Evolutionary conservation across 64 coral and sea anemone genomes (phyloP).

Genomic region (Actinia tenebrosa): DNA sequence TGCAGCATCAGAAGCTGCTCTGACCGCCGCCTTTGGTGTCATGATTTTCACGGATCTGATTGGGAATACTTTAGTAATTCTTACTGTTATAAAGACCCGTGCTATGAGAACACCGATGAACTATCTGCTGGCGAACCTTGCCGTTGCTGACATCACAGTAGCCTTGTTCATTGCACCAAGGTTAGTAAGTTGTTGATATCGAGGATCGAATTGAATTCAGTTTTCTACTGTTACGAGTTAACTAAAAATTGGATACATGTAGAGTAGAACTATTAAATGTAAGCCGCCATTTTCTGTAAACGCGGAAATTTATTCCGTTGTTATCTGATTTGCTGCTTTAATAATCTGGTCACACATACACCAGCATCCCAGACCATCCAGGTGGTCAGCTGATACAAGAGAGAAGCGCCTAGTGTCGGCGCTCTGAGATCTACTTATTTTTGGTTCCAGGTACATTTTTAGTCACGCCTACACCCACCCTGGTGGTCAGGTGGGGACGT

Average conservation of each 20-base stretch:
- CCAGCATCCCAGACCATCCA: too few relatives aligned
- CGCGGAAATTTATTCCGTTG: too few relatives aligned
- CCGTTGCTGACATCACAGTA: background rate
- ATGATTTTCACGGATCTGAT: conserved; percentile 6
- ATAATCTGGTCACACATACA: too few relatives aligned
- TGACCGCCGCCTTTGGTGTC: background rate
- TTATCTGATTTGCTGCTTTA: too few relatives aligned
- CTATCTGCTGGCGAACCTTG: conserved; percentile 3
- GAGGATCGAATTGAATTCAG: background rate
- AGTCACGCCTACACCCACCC: conserved; percentile 6
- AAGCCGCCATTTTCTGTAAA: background rate
- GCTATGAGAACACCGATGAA: conserved; percentile 21
- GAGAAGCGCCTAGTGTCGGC: background rate
- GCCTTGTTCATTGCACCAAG: conserved; percentile 9
- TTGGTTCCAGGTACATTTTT: conserved; percentile 26
- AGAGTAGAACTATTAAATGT: background rate
- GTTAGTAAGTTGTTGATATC: background rate
- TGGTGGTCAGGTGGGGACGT: background rate
- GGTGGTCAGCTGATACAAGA: background rate
- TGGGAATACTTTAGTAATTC: conserved; percentile 7
- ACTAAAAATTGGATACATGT: too few relatives aligned
- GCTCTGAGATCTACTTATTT: background rate
- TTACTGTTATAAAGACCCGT: background rate
- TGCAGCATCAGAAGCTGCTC: background rate
- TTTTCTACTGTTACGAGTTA: background rate